Percentiles rank a stretch among this genome's conserved stretches.
Conservation (phyloP, 2,888 invertebrate species). For the Clunio marinus region DNA sequence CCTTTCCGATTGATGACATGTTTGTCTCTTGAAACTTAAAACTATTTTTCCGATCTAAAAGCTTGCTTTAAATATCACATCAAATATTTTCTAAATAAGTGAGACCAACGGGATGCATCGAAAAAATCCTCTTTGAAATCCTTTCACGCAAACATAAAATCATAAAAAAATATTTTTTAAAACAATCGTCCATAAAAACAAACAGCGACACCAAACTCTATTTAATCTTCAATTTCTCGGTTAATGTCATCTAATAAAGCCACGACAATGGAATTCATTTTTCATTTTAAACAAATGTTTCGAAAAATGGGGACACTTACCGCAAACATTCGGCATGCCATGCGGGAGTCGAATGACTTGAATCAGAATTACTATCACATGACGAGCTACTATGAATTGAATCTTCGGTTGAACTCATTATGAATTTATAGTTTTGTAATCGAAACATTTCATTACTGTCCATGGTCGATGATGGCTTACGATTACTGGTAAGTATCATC, state of each 20-base stretch:
- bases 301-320: conserved; percentile 52
- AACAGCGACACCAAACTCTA: conserved; percentile 6
- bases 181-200: not conserved
- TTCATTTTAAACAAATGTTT: not conserved
- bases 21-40: no score
- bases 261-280: conserved; percentile 10
- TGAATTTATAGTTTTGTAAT: conserved; percentile 52
- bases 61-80: not conserved
- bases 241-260: conserved; percentile 5
- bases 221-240: not conserved
- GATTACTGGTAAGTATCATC: not conserved
- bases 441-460: conserved; percentile 51
- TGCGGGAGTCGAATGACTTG: conserved; percentile 49
- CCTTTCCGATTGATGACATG: no score
- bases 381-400: conserved; percentile 47
- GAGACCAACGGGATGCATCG: no score
- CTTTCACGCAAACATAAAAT: no score
- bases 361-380: conserved; percentile 43
- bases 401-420: conserved; percentile 53
- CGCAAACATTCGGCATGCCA: conserved; percentile 63
- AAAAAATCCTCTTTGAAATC: no score
- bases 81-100: not conserved
- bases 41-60: no score
- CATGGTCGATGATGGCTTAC: conserved; percentile 45
- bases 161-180: not conserved